A percentile compares a stretch with the other conserved stretches of the same genome.
Evolutionary conservation across 2,888 invertebrate species (phyloP).

Genomic region (Hymenopus coronatus): DNA sequence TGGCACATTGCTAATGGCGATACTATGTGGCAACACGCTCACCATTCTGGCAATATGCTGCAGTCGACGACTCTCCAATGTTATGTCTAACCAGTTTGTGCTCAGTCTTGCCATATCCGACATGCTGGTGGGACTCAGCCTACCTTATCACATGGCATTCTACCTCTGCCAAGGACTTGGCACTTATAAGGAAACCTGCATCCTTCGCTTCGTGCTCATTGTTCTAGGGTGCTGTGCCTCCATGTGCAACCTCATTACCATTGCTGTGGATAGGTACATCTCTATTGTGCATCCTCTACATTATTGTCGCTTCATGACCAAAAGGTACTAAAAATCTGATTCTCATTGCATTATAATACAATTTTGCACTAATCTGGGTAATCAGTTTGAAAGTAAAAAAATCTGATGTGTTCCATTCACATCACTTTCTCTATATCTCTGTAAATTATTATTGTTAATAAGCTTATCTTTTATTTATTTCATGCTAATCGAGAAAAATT

Average conservation of each 20-base stretch:
- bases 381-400: too few species aligned
- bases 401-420: too few species aligned
- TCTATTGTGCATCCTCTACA: constrained; percentile 77
- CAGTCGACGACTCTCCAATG: constrained; percentile 64
- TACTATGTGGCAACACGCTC: constrained; percentile 70
- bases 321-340: constrained; percentile 42
- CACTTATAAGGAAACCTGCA: constrained; percentile 59
- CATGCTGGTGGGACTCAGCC: constrained; percentile 70
- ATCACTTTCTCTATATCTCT: too few species aligned
- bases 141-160: constrained; percentile 77
- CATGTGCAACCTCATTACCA: constrained; percentile 73
- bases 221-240: constrained; percentile 76
- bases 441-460: too few species aligned
- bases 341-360: background rate
- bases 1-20: constrained; percentile 61
- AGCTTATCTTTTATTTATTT: too few species aligned
- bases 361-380: background rate
- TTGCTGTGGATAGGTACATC: constrained; percentile 75
- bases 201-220: constrained; percentile 70
- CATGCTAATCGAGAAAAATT: too few species aligned
- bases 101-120: constrained; percentile 77
- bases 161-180: constrained; percentile 63
- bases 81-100: constrained; percentile 75
- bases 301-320: constrained; percentile 68
- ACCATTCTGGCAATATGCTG: constrained; percentile 71